Evolutionary conservation across 1,140 invertebrate species (phyloP), one percentile per base, ranked within the genome.

Genomic region (roundworm (Caenorhabditis elegans)): DNA sequence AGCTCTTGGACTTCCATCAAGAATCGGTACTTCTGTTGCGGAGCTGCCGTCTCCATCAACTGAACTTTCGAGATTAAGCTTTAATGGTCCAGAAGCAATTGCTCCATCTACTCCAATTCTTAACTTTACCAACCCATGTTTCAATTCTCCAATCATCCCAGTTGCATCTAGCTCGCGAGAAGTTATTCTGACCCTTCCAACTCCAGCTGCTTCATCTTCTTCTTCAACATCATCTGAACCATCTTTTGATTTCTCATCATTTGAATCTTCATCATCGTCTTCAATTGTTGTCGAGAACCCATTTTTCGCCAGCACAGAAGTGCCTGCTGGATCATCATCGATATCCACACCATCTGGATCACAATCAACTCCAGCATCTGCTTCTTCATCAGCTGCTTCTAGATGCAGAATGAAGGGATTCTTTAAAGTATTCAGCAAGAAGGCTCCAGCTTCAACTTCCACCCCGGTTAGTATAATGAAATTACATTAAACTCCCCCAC

Each of bases 1-100:
- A 36, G 80, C 53, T 39, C 60, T 60, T 17, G 55, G 39, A 19
- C 55, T 78, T 28, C 43, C 34, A 26, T 31, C 47, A 49, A 46
- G 19, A 24, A 31, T 82, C 51, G 77, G 78, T 3, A 34, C n/a
- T 10, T 8, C 47, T 28, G 47, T 39, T 47, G 19, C 47, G 83
- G 82, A 88, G 17, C 76, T 89, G 34, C 87, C 88, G 8, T 89
- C 88, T 34, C 88, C 88, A 24, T 86, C 85, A 31, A 90, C 85
- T 43, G 88, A 89, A 76, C 83, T 89, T 15, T 84, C 85, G 13
- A 85, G 84, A 80, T 55, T 89, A 13, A 87, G 51, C 65, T 87
- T 88, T 53, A 84, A 49, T 26, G 47, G 13, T 31, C 46, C 77
- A 36, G 47, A 48, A 39, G 13, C 77, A 36, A 26, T 11, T 26